A percentile compares a stretch with the other conserved stretches of the same genome.
Evolutionary conservation across 2,888 invertebrate genomes (phyloP).

Genomic region (Acleris literana): DNA sequence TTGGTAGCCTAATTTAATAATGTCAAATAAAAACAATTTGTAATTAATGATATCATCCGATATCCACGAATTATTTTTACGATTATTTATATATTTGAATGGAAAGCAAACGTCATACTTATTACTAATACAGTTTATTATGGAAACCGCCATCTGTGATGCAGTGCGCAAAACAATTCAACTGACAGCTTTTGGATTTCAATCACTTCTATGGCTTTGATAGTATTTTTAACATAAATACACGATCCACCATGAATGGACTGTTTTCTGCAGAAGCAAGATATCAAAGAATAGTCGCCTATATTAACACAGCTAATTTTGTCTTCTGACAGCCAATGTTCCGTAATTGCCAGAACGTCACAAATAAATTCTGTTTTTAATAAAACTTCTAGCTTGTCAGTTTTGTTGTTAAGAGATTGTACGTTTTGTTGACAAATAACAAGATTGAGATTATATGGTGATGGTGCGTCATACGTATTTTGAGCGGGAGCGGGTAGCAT

Average conservation of each 20-base stretch:
- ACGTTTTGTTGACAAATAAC: slow-evolving; percentile 5
- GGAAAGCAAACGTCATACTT: slow-evolving; percentile 2
- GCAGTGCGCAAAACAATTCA: background rate
- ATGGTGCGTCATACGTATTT: background rate
- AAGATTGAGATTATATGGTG: background rate
- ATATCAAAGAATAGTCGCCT: background rate
- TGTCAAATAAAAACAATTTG: slow-evolving; percentile 6
- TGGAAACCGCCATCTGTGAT: background rate
- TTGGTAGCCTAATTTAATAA: background rate
- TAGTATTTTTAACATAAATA: slow-evolving; percentile 3
- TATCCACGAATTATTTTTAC: background rate
- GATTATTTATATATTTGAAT: background rate
- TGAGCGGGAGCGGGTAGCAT: no score
- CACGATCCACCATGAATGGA: slow-evolving; percentile 5
- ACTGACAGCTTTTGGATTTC: background rate
- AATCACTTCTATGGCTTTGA: background rate
- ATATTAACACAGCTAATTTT: slow-evolving; percentile 2
- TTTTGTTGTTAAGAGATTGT: background rate
- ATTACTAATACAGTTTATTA: background rate
- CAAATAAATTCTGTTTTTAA: background rate
- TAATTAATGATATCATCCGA: background rate
- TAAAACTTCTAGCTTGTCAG: background rate
- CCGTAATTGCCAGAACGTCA: slow-evolving; percentile 11
- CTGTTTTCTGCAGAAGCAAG: background rate
- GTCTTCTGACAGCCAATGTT: slow-evolving; percentile 10